Evolutionary conservation across 2,888 invertebrate genomes (phyloP).

Genomic region (Torymus texanus): DNA sequence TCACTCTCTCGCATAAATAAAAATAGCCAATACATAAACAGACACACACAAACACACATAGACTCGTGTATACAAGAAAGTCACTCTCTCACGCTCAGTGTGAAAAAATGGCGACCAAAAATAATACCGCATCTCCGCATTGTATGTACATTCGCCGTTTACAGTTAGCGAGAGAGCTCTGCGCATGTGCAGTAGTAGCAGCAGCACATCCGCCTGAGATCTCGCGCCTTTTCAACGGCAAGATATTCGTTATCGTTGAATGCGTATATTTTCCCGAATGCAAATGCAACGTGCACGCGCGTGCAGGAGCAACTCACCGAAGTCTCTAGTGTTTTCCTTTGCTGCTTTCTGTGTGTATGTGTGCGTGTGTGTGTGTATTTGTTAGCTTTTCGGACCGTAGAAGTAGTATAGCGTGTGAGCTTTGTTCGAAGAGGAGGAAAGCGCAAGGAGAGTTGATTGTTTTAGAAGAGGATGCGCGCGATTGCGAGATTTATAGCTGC

Average conservation of each 20-base stretch:
- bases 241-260: slow-evolving; percentile 26
- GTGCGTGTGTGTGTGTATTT: too few species aligned
- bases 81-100: slow-evolving; percentile 27
- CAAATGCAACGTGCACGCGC: not conserved
- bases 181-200: not conserved
- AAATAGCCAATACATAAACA: not conserved
- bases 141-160: slow-evolving; percentile 22
- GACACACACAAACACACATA: too few species aligned
- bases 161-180: slow-evolving; percentile 12
- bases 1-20: not conserved
- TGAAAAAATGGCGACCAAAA: not conserved
- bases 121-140: not conserved
- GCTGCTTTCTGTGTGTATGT: too few species aligned
- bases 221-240: not conserved
- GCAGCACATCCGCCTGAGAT: not conserved
- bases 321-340: too few species aligned
- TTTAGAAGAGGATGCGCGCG: not conserved
- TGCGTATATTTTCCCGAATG: not conserved
- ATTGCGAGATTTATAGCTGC: slow-evolving; percentile 8
- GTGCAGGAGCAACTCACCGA: too few species aligned
- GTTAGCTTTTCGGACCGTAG: too few species aligned
- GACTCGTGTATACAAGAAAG: slow-evolving; percentile 36
- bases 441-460: not conserved
- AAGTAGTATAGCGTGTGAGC: too few species aligned
- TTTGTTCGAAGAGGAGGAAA: not conserved